Percentiles rank a stretch among this genome's conserved stretches.
Evolutionary conservation across 2,797 vertebrate species (phyloP).

Genomic region (Squalus acanthias): DNA sequence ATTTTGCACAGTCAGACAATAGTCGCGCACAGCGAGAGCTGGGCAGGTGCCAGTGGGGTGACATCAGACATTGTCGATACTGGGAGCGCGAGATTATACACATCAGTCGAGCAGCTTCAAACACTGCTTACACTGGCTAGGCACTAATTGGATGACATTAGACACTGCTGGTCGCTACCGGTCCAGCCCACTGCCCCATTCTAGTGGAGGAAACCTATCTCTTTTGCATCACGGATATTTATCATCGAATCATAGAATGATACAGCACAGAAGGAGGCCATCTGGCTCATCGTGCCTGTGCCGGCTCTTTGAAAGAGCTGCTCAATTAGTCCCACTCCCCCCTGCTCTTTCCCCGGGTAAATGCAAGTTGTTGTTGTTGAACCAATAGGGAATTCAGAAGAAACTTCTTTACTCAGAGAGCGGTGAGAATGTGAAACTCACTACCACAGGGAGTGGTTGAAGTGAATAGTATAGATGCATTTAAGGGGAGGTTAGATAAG

Average conservation of each 20-base stretch:
- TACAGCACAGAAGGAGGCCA: no score
- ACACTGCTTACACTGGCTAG: background rate
- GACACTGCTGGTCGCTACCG: background rate
- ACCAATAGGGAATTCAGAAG: no score
- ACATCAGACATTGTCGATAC: background rate
- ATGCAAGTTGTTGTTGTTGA: no score
- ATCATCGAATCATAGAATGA: background rate
- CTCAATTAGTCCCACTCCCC: background rate
- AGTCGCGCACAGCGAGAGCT: background rate
- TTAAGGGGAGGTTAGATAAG: no score
- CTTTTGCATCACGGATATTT: background rate
- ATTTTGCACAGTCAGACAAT: background rate
- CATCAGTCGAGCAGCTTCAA: background rate
- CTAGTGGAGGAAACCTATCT: background rate
- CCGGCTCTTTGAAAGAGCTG: background rate
- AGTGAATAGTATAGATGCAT: no score
- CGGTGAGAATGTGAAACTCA: no score
- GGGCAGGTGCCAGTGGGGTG: background rate
- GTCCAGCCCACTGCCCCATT: background rate
- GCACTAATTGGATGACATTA: background rate
- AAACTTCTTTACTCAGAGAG: no score
- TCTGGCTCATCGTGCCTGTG: background rate
- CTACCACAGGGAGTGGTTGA: no score
- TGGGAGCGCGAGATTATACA: background rate
- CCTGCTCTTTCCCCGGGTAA: background rate